phyloP scores from a whole-genome alignment of 2,113 vertebrate genomes.

The Aramus guarauna region DNA sequence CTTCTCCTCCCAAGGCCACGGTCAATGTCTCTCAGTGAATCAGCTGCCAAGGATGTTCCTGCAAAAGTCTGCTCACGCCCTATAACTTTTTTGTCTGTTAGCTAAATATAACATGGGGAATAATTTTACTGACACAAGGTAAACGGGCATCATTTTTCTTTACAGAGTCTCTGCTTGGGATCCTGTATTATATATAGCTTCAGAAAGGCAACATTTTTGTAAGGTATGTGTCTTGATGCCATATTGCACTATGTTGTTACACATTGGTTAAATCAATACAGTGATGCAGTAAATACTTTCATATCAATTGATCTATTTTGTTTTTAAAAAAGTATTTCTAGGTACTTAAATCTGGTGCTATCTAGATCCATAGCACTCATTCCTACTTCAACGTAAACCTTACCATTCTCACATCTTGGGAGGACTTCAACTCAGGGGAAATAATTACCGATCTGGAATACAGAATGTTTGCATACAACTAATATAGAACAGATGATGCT shows the following conservation, averaged over 20 bases:
- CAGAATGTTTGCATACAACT: not conserved
- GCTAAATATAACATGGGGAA: conserved; percentile 6
- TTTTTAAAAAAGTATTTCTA: not conserved
- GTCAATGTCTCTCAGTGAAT: not conserved
- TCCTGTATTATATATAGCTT: not conserved
- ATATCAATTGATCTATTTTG: not conserved
- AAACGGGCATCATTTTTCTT: not conserved
- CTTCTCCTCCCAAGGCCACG: conserved; percentile 45
- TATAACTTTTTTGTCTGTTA: not conserved
- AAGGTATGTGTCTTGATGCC: not conserved
- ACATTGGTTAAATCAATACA: not conserved
- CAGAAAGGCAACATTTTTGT: not conserved
- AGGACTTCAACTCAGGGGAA: not conserved
- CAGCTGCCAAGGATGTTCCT: conserved; percentile 51
- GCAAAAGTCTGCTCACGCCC: not conserved
- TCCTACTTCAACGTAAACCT: not conserved
- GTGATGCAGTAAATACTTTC: not conserved
- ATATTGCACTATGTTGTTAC: not conserved
- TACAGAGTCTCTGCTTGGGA: not conserved
- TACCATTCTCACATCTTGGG: not conserved
- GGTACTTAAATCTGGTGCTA: not conserved
- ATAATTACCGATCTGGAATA: not conserved
- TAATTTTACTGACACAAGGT: not conserved
- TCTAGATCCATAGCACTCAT: not conserved
- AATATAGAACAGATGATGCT: not conserved